These are phyloP conservation scores for Tautogolabrus adspersus DNA, from an alignment of 2,113 vertebrate species.

Conservation along the genomic window DNA sequence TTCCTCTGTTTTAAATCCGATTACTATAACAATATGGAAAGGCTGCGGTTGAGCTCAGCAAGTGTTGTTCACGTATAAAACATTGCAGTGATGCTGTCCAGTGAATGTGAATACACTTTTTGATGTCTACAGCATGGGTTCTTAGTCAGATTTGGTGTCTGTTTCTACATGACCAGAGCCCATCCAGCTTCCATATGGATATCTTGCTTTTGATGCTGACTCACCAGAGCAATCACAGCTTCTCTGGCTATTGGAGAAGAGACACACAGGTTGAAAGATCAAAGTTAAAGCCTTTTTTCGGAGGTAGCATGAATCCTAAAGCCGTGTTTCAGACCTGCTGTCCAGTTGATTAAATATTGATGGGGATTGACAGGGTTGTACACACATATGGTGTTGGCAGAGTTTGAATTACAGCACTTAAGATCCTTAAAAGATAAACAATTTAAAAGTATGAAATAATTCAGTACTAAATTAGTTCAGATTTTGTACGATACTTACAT, in stretches of 20 bases:
- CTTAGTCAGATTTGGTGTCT: constrained; percentile 23
- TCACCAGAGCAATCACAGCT: constrained; percentile 25
- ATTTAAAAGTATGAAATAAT: neutral
- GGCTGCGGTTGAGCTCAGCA: constrained; percentile 55
- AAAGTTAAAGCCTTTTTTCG: constrained; percentile 26
- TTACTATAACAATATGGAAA: constrained; percentile 76
- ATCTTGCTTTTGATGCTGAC: constrained; percentile 27
- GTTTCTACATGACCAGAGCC: constrained; percentile 18
- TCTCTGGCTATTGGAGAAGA: constrained; percentile 14
- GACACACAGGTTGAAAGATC: constrained; percentile 19
- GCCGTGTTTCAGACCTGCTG: constrained; percentile 34
- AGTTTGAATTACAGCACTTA: constrained; percentile 7
- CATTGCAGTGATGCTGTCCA: constrained; percentile 13
- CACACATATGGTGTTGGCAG: constrained; percentile 15
- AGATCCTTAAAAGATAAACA: neutral
- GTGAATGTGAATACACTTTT: neutral
- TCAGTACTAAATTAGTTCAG: neutral
- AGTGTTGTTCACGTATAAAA: constrained; percentile 41
- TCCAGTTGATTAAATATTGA: constrained; percentile 39
- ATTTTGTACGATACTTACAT: neutral
- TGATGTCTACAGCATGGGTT: constrained; percentile 26
- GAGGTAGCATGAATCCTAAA: constrained; percentile 18
- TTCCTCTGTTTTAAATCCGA: constrained; percentile 80
- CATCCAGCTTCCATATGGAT: constrained; percentile 37
- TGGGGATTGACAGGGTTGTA: constrained; percentile 10